Evolutionary conservation across 1,140 invertebrate genomes (phyloP).

Genomic region (roundworm (Caenorhabditis elegans)): DNA sequence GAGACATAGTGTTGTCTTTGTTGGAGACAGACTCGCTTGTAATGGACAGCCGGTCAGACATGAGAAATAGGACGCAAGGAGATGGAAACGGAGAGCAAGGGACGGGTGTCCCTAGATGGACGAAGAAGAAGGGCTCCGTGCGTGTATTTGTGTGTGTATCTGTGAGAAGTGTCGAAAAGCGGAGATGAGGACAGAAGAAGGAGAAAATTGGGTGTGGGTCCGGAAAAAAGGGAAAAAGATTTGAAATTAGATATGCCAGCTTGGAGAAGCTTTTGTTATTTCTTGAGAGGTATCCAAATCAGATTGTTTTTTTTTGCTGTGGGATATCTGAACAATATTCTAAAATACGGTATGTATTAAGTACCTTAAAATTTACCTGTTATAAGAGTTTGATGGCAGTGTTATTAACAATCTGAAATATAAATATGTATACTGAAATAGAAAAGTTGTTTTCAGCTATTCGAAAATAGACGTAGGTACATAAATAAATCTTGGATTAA

Average conservation of each 20-base stretch:
- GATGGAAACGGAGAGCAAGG: background rate
- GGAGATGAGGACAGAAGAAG: background rate
- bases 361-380: too few species aligned
- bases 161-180: slow-evolving; percentile 26
- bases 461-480: too few species aligned
- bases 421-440: too few species aligned
- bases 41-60: background rate
- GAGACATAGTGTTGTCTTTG: background rate
- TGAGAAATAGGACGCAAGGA: background rate
- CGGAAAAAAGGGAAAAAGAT: background rate
- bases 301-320: too few species aligned
- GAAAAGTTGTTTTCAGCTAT: too few species aligned
- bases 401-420: too few species aligned
- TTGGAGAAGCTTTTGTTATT: too few species aligned
- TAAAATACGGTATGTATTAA: too few species aligned
- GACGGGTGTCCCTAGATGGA: slow-evolving; percentile 1
- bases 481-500: too few species aligned
- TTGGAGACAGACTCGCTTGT: background rate
- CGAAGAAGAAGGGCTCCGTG: background rate
- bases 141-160: background rate
- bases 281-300: too few species aligned
- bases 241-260: background rate
- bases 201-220: background rate
- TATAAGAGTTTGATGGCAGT: too few species aligned
- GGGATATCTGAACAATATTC: too few species aligned